phyloP scores from a whole-genome alignment of 2,888 invertebrate genomes.

The Dicycla oo region DNA sequence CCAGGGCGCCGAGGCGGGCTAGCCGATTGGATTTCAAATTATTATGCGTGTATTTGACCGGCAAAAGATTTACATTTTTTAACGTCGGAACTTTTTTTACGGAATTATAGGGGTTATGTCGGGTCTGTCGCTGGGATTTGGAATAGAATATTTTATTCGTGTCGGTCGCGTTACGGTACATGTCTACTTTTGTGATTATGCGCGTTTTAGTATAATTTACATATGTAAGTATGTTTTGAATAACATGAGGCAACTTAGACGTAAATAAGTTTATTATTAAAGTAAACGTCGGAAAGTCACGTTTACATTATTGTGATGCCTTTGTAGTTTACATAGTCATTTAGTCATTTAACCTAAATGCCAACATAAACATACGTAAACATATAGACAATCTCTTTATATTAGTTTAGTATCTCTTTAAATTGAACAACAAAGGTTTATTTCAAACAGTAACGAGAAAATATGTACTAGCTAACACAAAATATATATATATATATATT shows the following conservation, averaged over 20 bases:
- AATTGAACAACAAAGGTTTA: no score
- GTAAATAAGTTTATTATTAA: slow-evolving; percentile 56
- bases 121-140: slow-evolving; percentile 66
- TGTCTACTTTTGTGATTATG: slow-evolving; percentile 65
- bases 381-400: slow-evolving; percentile 1
- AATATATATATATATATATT: no score
- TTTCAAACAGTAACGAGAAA: no score
- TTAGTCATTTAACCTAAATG: slow-evolving; percentile 35
- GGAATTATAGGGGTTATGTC: slow-evolving; percentile 69
- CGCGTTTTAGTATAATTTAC: slow-evolving; percentile 62
- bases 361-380: slow-evolving; percentile 5
- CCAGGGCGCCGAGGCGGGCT: slow-evolving; percentile 78
- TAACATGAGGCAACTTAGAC: slow-evolving; percentile 53
- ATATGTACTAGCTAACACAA: no score
- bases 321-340: slow-evolving; percentile 46
- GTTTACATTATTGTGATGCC: slow-evolving; percentile 44
- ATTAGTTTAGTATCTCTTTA: slow-evolving; percentile 1
- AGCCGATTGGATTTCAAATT: slow-evolving; percentile 87
- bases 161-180: slow-evolving; percentile 55
- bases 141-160: slow-evolving; percentile 71
- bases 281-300: slow-evolving; percentile 40
- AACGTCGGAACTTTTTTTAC: slow-evolving; percentile 62
- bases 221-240: slow-evolving; percentile 61
- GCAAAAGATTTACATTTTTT: slow-evolving; percentile 80
- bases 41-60: slow-evolving; percentile 84